These are phyloP conservation scores for Amphibalanus amphitrite DNA, from an alignment of 1,140 invertebrate species.

Conservation along the genomic window DNA sequence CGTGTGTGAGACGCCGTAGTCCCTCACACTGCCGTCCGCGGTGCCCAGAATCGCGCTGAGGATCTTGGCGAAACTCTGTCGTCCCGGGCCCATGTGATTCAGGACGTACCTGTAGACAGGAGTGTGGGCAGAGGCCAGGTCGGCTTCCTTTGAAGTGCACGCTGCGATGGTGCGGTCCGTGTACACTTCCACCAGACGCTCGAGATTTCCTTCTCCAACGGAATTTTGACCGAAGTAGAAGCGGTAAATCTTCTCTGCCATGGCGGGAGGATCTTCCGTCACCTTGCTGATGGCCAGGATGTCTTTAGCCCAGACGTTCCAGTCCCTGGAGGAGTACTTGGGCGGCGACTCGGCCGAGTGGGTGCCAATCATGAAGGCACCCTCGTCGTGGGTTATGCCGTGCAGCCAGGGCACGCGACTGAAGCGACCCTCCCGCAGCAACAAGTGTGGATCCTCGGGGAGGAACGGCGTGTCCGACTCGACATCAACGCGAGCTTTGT, in stretches of 20 bases:
- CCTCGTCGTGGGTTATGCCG: constrained; percentile 5
- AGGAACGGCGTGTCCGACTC: not conserved
- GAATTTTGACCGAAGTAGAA: not conserved
- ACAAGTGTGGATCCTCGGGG: not conserved
- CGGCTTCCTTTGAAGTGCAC: not conserved
- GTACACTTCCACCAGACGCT: not conserved
- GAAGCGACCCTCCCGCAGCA: constrained; percentile 3
- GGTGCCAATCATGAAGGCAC: not conserved
- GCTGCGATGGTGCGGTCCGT: not conserved
- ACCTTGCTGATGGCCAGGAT: not conserved
- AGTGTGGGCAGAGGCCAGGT: not conserved
- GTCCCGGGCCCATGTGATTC: not conserved
- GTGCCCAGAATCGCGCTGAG: not conserved
- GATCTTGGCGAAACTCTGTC: not conserved
- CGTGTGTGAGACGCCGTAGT: not conserved
- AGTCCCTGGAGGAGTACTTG: not conserved
- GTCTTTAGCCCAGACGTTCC: not conserved
- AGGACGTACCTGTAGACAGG: not conserved
- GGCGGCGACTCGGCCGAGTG: not conserved
- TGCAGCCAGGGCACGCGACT: not conserved
- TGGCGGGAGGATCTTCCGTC: not conserved
- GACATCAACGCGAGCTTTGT: not conserved
- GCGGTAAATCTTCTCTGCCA: not conserved
- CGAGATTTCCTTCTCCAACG: not conserved
- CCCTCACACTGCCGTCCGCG: not conserved